Percentiles rank a stretch among this genome's conserved stretches.
These are phyloP conservation scores for Paracanthobrama guichenoti DNA, from an alignment of 2,113 vertebrate species.

Conservation along the genomic window DNA sequence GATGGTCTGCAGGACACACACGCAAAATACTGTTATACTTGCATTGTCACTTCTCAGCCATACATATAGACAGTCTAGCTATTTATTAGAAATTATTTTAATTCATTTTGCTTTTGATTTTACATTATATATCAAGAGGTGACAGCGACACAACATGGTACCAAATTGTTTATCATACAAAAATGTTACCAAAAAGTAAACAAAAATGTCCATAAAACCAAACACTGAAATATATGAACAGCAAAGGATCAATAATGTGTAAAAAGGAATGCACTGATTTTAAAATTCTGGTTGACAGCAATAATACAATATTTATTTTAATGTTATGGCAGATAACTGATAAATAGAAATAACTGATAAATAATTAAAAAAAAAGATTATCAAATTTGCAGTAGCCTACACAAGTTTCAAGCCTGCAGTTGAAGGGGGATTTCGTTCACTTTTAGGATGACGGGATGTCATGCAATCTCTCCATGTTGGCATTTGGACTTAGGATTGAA, in stretches of 20 bases:
- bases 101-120: no score
- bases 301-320: neutral
- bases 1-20: slow-evolving; percentile 76
- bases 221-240: neutral
- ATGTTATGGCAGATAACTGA: neutral
- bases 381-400: no score
- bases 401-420: neutral
- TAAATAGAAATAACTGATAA: neutral
- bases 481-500: neutral
- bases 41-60: no score
- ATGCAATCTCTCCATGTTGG: neutral
- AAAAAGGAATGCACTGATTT: neutral
- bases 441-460: neutral
- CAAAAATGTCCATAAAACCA: no score
- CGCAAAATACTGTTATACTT: slow-evolving; percentile 39
- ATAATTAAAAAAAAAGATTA: neutral
- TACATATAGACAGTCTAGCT: neutral
- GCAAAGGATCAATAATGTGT: neutral
- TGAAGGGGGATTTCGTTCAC: neutral
- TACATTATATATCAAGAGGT: no score
- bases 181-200: no score
- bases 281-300: neutral
- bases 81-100: neutral
- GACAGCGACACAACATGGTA: no score
- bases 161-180: no score